Base-by-base conservation (phyloP, 2,113 vertebrate species). In the Caranx ignobilis region DNA sequence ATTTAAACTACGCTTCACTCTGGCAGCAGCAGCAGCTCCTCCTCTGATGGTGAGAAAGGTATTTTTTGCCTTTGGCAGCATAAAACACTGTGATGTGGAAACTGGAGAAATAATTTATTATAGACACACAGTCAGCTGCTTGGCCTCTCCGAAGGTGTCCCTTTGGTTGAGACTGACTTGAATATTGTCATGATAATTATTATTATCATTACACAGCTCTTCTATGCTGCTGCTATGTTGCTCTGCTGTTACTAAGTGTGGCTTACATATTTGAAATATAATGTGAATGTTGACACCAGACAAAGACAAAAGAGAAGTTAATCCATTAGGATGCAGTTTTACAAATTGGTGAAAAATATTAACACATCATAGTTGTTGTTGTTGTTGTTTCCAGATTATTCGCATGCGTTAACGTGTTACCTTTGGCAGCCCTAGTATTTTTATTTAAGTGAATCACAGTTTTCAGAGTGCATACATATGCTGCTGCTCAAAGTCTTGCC, bases 51-150 rank as follows among this genome's bases (percentile, higher is more conserved):
- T 62, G 48, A 31, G 32, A 34, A 66, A 74, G 68, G 59, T 77
- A 16, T 62, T 85, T 86, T 86, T 71, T 82, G 73, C 76, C 70
- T 65, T 57, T 59, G 55, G 83, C 75, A 66, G 65, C 61, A 71
- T 2, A 50, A 62, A 81, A 74, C 72, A 34, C 47, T 86, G 61
- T 81, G 63, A 83, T 82, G 54, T 68, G 67, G 83, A 83, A 83
- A 88, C 75, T 86, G 74, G 35, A 77, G 31, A 68, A 41, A 65
- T 72, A 69, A 79, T 74, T 71, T 19, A 60, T 74, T 82, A 73
- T 80, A 37, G 57, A 75, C 31, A 83, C 31, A 41, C 31, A 56
- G 45, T 31, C 5, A 59, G 61, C 52, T 55, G 52, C 41, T 67
- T 62, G 31, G 47, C 54, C 41, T 52, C 31, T 41, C 43, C 74